phyloP scores from a whole-genome alignment of 1,140 invertebrate species.

The Papilio dardanus region DNA sequence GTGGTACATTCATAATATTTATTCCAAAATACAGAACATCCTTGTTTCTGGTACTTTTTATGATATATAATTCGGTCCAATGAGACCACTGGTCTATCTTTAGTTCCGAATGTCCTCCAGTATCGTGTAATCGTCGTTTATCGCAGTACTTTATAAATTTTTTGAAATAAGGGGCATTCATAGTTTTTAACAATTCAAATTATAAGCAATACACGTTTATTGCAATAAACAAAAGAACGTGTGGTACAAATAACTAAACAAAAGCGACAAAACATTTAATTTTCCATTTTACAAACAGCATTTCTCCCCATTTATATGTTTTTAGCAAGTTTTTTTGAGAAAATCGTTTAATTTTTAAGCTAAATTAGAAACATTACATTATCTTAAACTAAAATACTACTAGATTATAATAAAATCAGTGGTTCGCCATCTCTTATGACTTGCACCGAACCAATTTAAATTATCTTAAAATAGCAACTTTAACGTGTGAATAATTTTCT shows the following conservation, averaged over 20 bases:
- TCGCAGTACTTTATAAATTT: no score
- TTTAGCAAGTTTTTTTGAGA: no score
- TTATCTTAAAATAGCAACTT: slow-evolving; percentile 8
- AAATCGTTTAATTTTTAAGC: no score
- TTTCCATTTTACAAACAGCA: neutral
- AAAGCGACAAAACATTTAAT: neutral
- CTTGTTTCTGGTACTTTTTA: no score
- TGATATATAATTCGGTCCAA: no score
- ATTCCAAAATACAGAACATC: no score
- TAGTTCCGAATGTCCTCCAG: no score
- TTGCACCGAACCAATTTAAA: neutral
- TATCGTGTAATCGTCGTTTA: no score
- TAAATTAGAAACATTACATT: neutral
- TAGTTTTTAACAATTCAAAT: neutral
- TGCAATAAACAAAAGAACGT: neutral
- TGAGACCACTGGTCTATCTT: no score
- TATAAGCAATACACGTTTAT: neutral
- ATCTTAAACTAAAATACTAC: neutral
- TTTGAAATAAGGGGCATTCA: no score
- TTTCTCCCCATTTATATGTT: no score
- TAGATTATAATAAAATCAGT: neutral
- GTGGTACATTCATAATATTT: no score
- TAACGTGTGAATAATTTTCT: neutral
- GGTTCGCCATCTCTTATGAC: neutral
- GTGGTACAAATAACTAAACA: neutral